Base-by-base conservation (phyloP, 2,113 vertebrate species). In the Triplophysa siluroides region DNA sequence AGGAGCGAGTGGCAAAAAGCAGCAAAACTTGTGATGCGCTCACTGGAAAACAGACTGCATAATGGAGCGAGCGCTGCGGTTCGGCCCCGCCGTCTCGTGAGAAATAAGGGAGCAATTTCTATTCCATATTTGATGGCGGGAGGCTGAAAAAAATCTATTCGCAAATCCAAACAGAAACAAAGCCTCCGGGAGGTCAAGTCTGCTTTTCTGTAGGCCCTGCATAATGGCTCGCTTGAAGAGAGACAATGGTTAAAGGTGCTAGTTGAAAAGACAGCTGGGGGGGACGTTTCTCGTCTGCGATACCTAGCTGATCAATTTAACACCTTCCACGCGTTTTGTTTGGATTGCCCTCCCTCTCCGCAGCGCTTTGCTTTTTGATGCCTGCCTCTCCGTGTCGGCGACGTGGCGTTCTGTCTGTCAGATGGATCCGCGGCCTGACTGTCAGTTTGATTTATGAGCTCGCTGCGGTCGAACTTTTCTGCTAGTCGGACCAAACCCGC, bases 101-200 rank as follows among this genome's bases (percentile, higher is more conserved):
- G 97, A 98, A 98, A 99, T 97, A 97, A 96, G 89, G 93, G 93
- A 95, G 94, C 95, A 95, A 98, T 98, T 98, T 98, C 97, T 97
- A 98, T 98, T 98, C 97, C 77, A 88, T 94, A 95, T 96, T 95
- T 97, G 95, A 97, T 95, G 95, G 95, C 92, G 91, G 84, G 88
- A 81, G 94, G 92, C 95, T 94, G 91, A 62, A 88, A 90, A 97
- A 96, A 96, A 95, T 96, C 96, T 93, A 97, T 98, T 96, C 95
- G 94, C 95, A 97, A 98, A 98, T 96, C 95, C 96, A 98, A 98
- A 98, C 95, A 98, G 95, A 98, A 97, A 98, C 96, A 97, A 98
- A 96, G 94, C 95, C 96, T 94, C 92, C 92, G 92, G 96, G 96
- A 97, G 95, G 96, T 96, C 95, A 95, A 90, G 86, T 50, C 64